Evolutionary conservation across 2,797 vertebrate genomes (phyloP), one percentile per base, ranked within the genome.

Genomic region (Acipenser transmontanus): DNA sequence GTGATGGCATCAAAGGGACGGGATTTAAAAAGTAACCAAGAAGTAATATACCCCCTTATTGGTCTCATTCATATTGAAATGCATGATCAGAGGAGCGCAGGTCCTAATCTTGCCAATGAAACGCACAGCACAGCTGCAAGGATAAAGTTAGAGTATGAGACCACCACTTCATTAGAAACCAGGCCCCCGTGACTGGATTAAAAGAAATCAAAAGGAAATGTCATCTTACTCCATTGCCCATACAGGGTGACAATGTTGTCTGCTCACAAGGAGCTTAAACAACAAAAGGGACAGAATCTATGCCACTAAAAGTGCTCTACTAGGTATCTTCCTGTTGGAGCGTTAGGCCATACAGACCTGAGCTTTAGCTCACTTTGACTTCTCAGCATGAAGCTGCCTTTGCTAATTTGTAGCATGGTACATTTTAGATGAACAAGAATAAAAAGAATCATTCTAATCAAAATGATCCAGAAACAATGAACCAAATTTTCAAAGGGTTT

Each of bases 11-110:
- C 80, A 81, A 81, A 87, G 84, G 73, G 84, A 82, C 78, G 74
- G 89, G 87, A 91, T 89, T 90, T 88, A 83, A 81, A 86, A 88
- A 90, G 85, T 87, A 90, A 88, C 85, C 84, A 88, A 87, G 87
- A 82, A 84, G 64, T 90, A 87, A 89, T 90, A 86, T 87, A 85
- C 81, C 82, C 84, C 88, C 88, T 87, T 89, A 91, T 89, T 91
- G 85, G 80, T 79, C 90, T 87, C 76, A 88, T 93, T 92, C 87
- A 91, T 88, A 92, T 91, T 94, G 89, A 91, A 95, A 93, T 92
- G 83, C 78, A 85, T 78, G 81, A 92, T 91, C 89, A 91, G 86
- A 89, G 83, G 85, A 85, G 80, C 81, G 64, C 71, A 84, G 79
- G 80, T 77, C 82, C 71, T 88, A 91, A 91, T 88, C 89, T 89